Evolutionary conservation across 2,113 vertebrate species (phyloP).

Genomic region (Hemichromis elongatus): DNA sequence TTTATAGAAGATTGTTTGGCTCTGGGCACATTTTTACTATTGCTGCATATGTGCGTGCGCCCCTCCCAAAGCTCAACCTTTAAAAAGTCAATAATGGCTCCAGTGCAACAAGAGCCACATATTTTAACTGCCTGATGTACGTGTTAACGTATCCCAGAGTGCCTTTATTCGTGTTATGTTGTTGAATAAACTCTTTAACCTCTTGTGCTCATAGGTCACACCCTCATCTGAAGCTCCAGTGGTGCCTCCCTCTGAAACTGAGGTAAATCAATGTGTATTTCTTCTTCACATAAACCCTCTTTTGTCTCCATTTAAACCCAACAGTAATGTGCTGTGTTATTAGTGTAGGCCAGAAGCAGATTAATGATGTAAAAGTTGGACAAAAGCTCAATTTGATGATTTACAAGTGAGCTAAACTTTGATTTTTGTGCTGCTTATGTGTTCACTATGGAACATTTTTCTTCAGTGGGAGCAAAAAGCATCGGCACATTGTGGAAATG

Average conservation of each 20-base stretch:
- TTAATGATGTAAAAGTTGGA: neutral
- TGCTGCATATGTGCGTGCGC: neutral
- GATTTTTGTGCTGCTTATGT: neutral
- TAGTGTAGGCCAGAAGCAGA: neutral
- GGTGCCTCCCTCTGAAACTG: neutral
- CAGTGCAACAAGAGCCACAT: neutral
- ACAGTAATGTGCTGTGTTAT: neutral
- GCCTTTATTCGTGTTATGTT: neutral
- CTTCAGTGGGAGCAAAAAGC: neutral
- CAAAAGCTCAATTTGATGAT: neutral
- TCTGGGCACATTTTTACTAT: slow-evolving; percentile 12
- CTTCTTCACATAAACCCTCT: neutral
- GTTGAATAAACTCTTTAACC: neutral
- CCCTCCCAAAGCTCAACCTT: neutral
- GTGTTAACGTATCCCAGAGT: neutral
- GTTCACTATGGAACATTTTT: neutral
- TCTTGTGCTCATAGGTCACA: slow-evolving; percentile 4
- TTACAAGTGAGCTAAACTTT: neutral
- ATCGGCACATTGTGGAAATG: neutral
- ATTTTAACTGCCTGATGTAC: neutral
- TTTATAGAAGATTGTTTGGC: neutral
- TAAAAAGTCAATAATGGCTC: neutral
- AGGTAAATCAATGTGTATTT: slow-evolving; percentile 35
- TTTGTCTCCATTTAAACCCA: neutral
- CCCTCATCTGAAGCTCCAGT: slow-evolving; percentile 3